Evolutionary conservation across 2,797 vertebrate species (phyloP), one percentile per base, ranked within the genome.

Genomic region (Galagoides demidoff): DNA sequence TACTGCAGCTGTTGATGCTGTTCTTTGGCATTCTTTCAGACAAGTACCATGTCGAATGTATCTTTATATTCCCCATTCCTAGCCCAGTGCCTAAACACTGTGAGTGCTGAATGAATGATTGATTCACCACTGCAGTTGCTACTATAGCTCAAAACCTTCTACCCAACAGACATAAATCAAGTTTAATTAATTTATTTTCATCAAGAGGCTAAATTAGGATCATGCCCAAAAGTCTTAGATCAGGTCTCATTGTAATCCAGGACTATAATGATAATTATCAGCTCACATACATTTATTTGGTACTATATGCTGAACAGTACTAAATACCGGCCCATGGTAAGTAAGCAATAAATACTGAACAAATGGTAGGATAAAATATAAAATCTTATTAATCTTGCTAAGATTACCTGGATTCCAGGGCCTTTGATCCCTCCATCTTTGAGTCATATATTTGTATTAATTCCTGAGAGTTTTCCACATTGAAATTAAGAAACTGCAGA

Each of bases 401-500:
- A 45, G 34, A 49, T 98, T 98, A 99, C 99, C 99, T 99, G 84
- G 79, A 94, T 34, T 95, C 92, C 90, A 90, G 95, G 13, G 79
- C 85, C 20, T 96, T 96, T 19, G 96, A 66, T 7, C 96, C 96
- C 25, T 94, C 97, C 74, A 76, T 83, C 94, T 97, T 96, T 39
- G 96, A 95, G 64, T 96, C 98, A 70, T 79, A 98, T 22, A 98
- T 98, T 79, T 98, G 98, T 91, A 98, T 96, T 23, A 97, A 92
- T 86, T 99, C 98, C 92, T 98, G 98, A 78, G 98, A 98, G 74
- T 97, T 98, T 89, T 99, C 99, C 97, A 99, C 97, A 97, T 97
- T 99, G 95, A 99, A 84, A 82, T 99, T 98, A 84, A 99, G 97
- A 96, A 99, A 98, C 92, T 99, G 98, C 71, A 99, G 98, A 96